phyloP scores from a whole-genome alignment of 2,113 vertebrate species.

The Philantomba maxwellii region DNA sequence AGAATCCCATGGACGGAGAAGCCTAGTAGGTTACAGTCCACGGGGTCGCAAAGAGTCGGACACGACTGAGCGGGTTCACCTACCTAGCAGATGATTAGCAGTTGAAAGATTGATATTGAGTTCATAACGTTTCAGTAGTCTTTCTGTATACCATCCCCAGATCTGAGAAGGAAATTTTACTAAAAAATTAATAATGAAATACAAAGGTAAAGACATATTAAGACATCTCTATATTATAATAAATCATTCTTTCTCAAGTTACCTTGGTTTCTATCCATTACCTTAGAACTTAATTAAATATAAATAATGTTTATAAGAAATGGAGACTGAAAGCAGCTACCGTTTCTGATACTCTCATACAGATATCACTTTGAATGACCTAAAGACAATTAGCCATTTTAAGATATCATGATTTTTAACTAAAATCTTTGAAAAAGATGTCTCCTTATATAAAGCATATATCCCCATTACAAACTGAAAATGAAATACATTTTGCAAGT shows the following conservation, averaged over 20 bases:
- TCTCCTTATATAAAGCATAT: background rate
- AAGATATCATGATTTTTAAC: background rate
- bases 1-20: too few relatives aligned
- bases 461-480: background rate
- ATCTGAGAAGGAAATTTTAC: background rate
- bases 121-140: background rate
- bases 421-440: background rate
- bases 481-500: background rate
- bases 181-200: background rate
- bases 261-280: background rate
- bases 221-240: background rate
- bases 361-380: background rate
- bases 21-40: too few relatives aligned
- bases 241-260: background rate
- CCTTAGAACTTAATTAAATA: background rate
- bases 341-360: background rate
- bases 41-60: too few relatives aligned
- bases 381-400: background rate
- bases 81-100: background rate
- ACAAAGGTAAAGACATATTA: background rate
- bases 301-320: background rate
- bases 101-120: background rate
- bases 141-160: background rate
- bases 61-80: too few relatives aligned
- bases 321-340: background rate